phyloP scores from a whole-genome alignment of 2,797 vertebrate species.

The Urosaurus nigricauda region DNA sequence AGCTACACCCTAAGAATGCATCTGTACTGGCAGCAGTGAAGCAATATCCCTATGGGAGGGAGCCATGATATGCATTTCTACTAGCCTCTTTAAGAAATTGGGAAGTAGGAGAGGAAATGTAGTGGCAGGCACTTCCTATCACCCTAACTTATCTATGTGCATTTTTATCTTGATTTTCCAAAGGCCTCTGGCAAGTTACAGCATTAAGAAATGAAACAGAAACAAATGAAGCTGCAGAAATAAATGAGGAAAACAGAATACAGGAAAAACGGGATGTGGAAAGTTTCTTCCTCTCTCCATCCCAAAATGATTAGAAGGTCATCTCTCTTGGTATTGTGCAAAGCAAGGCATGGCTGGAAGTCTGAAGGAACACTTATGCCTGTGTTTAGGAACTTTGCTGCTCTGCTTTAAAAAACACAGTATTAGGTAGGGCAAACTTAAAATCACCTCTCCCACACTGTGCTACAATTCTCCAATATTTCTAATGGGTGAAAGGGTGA shows the following conservation, averaged over 20 bases:
- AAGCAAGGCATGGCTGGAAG: conserved; percentile 17
- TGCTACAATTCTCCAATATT: conserved; percentile 12
- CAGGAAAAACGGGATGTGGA: background rate
- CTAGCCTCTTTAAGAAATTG: background rate
- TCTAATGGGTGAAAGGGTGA: background rate
- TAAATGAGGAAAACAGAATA: background rate
- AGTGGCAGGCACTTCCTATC: background rate
- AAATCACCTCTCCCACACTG: background rate
- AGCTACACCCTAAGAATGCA: background rate
- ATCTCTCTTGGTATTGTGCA: conserved; percentile 45
- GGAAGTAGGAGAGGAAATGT: background rate
- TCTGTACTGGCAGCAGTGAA: background rate
- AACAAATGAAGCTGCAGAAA: background rate
- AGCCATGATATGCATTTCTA: background rate
- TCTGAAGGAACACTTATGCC: background rate
- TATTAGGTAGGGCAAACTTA: background rate
- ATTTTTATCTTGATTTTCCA: background rate
- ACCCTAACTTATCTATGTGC: background rate
- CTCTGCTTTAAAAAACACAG: background rate
- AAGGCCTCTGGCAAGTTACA: background rate
- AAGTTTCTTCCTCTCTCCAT: background rate
- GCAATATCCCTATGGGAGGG: background rate
- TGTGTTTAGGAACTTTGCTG: background rate
- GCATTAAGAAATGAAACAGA: background rate
- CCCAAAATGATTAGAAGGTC: background rate